phyloP scores from a whole-genome alignment of 2,113 vertebrate genomes.

The Paracanthobrama guichenoti region DNA sequence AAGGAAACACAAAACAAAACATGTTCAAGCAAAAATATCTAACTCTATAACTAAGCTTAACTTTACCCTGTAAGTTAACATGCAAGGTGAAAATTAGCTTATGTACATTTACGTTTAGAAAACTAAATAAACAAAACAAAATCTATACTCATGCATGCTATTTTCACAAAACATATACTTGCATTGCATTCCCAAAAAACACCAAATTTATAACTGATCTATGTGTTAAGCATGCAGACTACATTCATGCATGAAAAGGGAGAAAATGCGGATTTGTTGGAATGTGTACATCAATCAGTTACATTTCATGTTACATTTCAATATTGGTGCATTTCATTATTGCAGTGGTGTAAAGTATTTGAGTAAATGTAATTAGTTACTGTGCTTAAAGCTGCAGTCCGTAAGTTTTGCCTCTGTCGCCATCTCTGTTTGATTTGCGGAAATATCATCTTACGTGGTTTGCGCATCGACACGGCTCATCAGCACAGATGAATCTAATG shows the following conservation, averaged over 20 bases:
- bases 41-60: conserved; percentile 42
- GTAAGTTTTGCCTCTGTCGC: too few species aligned
- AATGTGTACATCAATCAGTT: not conserved
- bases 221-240: conserved; percentile 27
- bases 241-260: conserved; percentile 28
- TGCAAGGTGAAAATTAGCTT: conserved; percentile 41
- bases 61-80: conserved; percentile 65
- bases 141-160: conserved; percentile 59
- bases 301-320: not conserved
- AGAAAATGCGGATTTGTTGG: not conserved
- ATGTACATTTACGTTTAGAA: conserved; percentile 1
- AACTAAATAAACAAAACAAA: conserved; percentile 45
- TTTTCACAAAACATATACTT: conserved; percentile 45
- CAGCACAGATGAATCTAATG: too few species aligned
- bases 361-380: too few species aligned
- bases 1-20: conserved; percentile 56
- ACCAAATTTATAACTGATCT: conserved; percentile 1
- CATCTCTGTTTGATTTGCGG: too few species aligned
- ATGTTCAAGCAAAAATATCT: conserved; percentile 55
- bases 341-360: too few species aligned
- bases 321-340: not conserved
- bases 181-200: conserved; percentile 15
- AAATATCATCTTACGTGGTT: too few species aligned
- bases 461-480: too few species aligned
- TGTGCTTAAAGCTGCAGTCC: too few species aligned